Conservation (phyloP, 2,888 invertebrate genomes). For the Halictus ligatus region DNA sequence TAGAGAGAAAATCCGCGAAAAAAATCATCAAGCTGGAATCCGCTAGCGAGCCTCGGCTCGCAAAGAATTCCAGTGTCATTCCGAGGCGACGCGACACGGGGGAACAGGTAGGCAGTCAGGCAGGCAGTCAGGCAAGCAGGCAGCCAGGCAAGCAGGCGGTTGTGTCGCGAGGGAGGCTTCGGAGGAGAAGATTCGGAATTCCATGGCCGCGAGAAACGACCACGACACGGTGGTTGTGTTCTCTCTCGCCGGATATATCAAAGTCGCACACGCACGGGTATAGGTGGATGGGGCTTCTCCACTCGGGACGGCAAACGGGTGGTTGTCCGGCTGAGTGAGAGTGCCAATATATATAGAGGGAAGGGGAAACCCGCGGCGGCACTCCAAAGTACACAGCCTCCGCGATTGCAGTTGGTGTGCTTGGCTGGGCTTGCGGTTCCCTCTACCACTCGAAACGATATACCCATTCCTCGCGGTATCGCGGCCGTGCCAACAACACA, state of each 20-base stretch:
- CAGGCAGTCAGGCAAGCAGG: not conserved
- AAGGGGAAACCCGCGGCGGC: slow-evolving; percentile 80
- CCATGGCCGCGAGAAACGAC: slow-evolving; percentile 27
- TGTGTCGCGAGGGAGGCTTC: not conserved
- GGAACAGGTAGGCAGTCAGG: not conserved
- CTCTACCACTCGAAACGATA: slow-evolving; percentile 56
- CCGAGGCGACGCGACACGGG: not conserved
- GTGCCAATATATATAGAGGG: slow-evolving; percentile 78
- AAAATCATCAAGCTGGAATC: not conserved
- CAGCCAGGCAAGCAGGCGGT: not conserved
- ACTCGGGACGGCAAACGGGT: slow-evolving; percentile 50
- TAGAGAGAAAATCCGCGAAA: not conserved
- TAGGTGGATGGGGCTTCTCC: slow-evolving; percentile 51
- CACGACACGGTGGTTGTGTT: slow-evolving; percentile 21
- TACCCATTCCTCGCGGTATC: slow-evolving; percentile 74
- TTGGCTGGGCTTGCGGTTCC: slow-evolving; percentile 61
- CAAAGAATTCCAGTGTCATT: slow-evolving; percentile 14
- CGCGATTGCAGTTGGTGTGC: slow-evolving; percentile 80
- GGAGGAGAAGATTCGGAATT: slow-evolving; percentile 27
- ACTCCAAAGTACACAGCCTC: slow-evolving; percentile 82
- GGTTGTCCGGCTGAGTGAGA: slow-evolving; percentile 74
- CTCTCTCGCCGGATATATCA: slow-evolving; percentile 40
- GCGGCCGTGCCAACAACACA: slow-evolving; percentile 47
- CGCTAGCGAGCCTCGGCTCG: not conserved
- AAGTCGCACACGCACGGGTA: slow-evolving; percentile 38